Percentiles rank a stretch among this genome's conserved stretches.
Conservation (phyloP, 2,113 vertebrate species). For the Notothenia rossii region DNA sequence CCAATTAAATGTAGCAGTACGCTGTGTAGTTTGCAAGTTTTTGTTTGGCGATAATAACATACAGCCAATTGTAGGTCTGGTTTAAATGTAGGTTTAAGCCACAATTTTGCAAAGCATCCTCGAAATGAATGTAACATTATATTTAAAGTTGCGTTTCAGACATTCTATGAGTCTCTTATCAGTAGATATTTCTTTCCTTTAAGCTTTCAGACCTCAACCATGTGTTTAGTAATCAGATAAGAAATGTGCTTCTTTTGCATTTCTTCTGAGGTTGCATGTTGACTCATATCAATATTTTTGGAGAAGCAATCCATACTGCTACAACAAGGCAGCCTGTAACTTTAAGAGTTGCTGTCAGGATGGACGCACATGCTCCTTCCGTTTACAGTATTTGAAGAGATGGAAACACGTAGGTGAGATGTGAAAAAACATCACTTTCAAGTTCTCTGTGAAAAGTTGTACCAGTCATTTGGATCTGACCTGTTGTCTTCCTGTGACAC, state of each 20-base stretch:
- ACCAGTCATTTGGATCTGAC: conserved; percentile 52
- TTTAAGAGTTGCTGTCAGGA: not conserved
- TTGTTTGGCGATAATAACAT: not conserved
- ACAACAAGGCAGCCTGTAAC: not conserved
- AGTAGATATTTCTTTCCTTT: no score
- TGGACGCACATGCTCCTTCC: not conserved
- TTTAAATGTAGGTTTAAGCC: not conserved
- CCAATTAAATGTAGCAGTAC: no score
- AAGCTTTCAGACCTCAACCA: not conserved
- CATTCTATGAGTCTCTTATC: not conserved
- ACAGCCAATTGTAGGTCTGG: not conserved
- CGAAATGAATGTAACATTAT: not conserved
- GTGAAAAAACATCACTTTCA: conserved; percentile 57
- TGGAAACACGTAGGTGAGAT: conserved; percentile 64
- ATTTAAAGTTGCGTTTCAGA: not conserved
- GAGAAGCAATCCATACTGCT: not conserved
- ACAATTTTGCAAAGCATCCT: not conserved
- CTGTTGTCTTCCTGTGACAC: conserved; percentile 63
- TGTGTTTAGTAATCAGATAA: not conserved
- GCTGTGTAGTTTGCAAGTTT: not conserved
- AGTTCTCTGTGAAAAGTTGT: conserved; percentile 24
- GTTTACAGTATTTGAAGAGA: conserved; percentile 7
- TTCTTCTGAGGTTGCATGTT: not conserved
- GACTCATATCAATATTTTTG: conserved; percentile 19
- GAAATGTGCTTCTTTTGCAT: not conserved